phyloP scores from a whole-genome alignment of 2,888 invertebrate species.

The Eristalinus sepulchralis region DNA sequence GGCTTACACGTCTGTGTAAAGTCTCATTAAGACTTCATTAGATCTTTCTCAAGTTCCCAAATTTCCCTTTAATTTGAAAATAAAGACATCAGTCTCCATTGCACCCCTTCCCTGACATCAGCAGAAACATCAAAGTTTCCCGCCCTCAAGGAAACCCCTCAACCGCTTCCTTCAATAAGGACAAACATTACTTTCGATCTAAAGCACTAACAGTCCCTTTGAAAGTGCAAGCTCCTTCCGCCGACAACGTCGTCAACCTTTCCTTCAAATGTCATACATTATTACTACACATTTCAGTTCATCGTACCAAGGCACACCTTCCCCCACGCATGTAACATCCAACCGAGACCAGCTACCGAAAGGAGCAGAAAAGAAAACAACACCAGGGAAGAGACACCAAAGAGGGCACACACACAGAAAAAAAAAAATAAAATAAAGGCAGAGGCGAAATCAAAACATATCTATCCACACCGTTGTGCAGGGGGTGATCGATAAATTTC shows the following conservation, averaged over 20 bases:
- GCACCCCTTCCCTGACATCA: neutral
- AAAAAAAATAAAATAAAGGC: too few relatives aligned
- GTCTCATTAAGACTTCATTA: neutral
- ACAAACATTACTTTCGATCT: too few relatives aligned
- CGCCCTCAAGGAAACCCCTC: neutral
- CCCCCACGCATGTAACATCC: neutral
- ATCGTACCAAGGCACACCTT: neutral
- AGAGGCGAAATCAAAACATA: neutral
- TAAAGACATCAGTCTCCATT: neutral
- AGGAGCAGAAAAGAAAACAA: neutral
- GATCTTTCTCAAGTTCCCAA: neutral
- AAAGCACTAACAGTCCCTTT: neutral
- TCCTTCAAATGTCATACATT: neutral
- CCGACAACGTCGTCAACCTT: neutral
- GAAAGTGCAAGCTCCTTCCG: neutral
- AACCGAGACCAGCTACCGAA: neutral
- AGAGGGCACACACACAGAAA: too few relatives aligned
- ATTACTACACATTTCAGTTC: neutral
- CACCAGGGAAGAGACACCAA: neutral
- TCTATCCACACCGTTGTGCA: neutral
- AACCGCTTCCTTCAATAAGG: neutral
- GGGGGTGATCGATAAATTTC: conserved; percentile 31
- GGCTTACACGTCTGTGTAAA: too few relatives aligned
- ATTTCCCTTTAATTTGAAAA: neutral
- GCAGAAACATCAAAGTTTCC: neutral